Percentiles rank a stretch among this genome's conserved stretches.
These are phyloP conservation scores for Rhimphoctona megacephalus DNA, from an alignment of 2,888 invertebrate genomes.

Conservation along the genomic window DNA sequence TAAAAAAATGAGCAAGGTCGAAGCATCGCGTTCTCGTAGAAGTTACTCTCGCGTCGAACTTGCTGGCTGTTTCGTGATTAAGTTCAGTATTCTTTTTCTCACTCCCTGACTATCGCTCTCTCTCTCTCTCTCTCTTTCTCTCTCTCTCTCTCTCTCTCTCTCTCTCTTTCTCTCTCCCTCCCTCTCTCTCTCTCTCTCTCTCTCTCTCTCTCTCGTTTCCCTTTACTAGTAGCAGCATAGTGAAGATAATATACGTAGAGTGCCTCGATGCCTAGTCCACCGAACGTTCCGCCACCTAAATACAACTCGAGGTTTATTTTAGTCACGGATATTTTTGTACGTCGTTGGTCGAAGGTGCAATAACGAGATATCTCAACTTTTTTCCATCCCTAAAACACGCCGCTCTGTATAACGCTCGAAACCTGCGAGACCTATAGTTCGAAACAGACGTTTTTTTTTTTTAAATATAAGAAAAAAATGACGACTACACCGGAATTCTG, in stretches of 20 bases:
- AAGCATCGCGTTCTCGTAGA: slow-evolving; percentile 4
- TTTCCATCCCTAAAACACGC: slow-evolving; percentile 19
- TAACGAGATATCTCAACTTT: slow-evolving; percentile 50
- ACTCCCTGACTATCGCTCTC: not conserved
- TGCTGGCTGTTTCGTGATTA: slow-evolving; percentile 49
- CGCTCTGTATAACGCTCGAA: not conserved
- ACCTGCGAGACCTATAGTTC: not conserved
- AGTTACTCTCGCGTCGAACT: slow-evolving; percentile 32
- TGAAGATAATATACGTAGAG: slow-evolving; percentile 17
- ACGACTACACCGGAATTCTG: slow-evolving; percentile 53
- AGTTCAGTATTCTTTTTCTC: slow-evolving; percentile 32
- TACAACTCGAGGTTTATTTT: slow-evolving; percentile 70
- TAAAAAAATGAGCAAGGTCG: slow-evolving; percentile 52
- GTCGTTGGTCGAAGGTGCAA: slow-evolving; percentile 71
- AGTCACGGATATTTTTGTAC: slow-evolving; percentile 73
- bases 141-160: not conserved
- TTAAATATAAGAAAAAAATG: slow-evolving; percentile 35
- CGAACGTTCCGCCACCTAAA: slow-evolving; percentile 64
- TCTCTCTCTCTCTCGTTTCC: not conserved
- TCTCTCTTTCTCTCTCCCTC: too few relatives aligned
- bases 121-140: not conserved
- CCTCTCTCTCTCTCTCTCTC: not conserved
- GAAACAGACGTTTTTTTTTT: not conserved
- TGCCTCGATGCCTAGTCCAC: slow-evolving; percentile 51
- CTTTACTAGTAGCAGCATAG: slow-evolving; percentile 6